Evolutionary conservation across 2,113 vertebrate species (phyloP), one percentile per base, ranked within the genome.

Genomic region (Ifrita kowaldi): DNA sequence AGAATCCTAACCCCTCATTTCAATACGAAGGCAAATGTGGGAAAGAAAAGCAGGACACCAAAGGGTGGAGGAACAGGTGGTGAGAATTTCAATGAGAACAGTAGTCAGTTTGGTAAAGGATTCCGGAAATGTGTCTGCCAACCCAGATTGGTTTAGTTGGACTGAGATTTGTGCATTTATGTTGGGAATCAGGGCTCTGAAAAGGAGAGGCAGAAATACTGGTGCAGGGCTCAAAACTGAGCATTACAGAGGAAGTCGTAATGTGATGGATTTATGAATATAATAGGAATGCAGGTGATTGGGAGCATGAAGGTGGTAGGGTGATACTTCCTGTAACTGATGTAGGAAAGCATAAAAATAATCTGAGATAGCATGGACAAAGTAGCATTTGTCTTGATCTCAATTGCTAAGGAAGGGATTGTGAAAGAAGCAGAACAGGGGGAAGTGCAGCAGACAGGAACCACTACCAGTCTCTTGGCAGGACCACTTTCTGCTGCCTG

Each of bases 361-460:
- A 59, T 59, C 33, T 10, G 52, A 75, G 32, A 15, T 52, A 28
- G 26, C 35, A 37, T 13, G 27, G 44, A 21, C 20, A 27, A 84
- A 91, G 28, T 23, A 50, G 16, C 78, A 39, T 64, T 89, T 87
- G 35, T 82, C 65, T 87, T 70, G 50, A 26, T 87, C 10, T 19
- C 64, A 64, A 22, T 37, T 81, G 30, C 77, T 60, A 35, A 87
- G 77, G 77, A 91, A 93, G 65, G 47, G 87, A 33, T 69, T 94
- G 60, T 75, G 90, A 93, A 91, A 95, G 81, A 55, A 70, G 27
- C 24, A 4, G 56, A 89, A 33, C 1, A 8, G 44, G 77, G 64
- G 74, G 84, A 87, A 87, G 84, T 62, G 74, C 74, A 87, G 56
- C 74, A 87, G 84, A 87, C 84, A 30, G 74, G 47, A 87, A 78